Evolutionary conservation across 2,113 vertebrate genomes (phyloP).

Genomic region (Pelecanoides urinatrix): DNA sequence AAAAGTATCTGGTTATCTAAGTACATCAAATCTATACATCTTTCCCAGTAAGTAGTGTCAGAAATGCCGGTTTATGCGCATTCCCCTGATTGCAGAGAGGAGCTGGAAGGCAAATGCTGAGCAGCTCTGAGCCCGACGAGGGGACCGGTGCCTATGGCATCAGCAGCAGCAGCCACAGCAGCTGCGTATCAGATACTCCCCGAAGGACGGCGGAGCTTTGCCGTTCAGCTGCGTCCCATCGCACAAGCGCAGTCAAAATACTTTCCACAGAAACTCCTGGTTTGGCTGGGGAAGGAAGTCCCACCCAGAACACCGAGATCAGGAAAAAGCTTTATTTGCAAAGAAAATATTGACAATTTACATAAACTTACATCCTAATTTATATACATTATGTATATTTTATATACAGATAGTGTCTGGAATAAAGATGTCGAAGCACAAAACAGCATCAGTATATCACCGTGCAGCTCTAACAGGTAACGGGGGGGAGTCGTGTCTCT

Average conservation of each 20-base stretch:
- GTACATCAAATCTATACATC: neutral
- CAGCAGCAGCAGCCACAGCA: neutral
- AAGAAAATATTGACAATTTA: constrained; percentile 64
- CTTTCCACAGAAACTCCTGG: neutral
- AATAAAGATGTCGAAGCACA: neutral
- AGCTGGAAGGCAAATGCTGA: neutral
- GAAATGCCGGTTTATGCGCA: neutral
- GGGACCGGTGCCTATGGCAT: neutral
- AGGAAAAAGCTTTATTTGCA: constrained; percentile 58
- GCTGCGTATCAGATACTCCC: neutral
- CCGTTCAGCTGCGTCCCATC: neutral
- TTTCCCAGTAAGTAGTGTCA: neutral
- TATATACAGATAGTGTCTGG: constrained; percentile 63
- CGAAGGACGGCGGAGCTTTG: neutral
- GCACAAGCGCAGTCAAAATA: neutral
- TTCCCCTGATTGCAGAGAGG: neutral
- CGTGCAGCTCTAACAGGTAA: neutral
- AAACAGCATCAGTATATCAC: neutral
- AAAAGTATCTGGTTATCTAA: neutral
- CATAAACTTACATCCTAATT: constrained; percentile 65
- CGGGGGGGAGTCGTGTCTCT: neutral
- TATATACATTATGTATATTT: constrained; percentile 76
- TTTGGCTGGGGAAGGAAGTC: neutral
- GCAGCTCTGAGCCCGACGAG: fast-evolving
- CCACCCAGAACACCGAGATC: neutral